These are phyloP conservation scores for Eutrigla gurnardus DNA, from an alignment of 2,797 vertebrate genomes.

Conservation along the genomic window DNA sequence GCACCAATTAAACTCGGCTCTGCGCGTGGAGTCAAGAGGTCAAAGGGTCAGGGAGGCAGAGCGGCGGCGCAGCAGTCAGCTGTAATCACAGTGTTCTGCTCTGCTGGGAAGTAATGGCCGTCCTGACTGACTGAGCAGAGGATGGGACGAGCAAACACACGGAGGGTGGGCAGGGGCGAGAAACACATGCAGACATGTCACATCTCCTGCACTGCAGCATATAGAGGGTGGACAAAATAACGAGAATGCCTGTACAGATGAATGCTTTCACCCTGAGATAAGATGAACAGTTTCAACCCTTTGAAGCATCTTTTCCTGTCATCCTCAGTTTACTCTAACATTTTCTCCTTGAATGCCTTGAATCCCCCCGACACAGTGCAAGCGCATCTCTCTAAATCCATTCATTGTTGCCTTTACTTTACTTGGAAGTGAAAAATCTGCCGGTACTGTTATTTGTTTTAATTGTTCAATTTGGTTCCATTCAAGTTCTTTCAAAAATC, in stretches of 20 bases:
- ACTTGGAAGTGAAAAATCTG: background rate
- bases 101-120: slow-evolving; percentile 27
- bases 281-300: too few relatives aligned
- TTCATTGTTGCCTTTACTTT: background rate
- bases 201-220: background rate
- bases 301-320: too few relatives aligned
- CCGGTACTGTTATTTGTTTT: too few relatives aligned
- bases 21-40: slow-evolving; percentile 22
- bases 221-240: background rate
- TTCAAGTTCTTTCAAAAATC: too few relatives aligned
- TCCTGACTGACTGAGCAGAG: slow-evolving; percentile 36
- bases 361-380: background rate
- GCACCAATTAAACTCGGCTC: slow-evolving; percentile 38
- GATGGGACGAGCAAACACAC: background rate
- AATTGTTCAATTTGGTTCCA: too few relatives aligned
- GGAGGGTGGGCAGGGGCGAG: background rate
- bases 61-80: slow-evolving; percentile 6
- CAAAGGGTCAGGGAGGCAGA: slow-evolving; percentile 40
- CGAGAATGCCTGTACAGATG: background rate
- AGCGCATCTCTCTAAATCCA: background rate
- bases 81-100: slow-evolving; percentile 49
- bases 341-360: too few relatives aligned
- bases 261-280: background rate
- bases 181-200: background rate
- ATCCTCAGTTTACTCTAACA: too few relatives aligned